Evolutionary conservation across 2,797 vertebrate species (phyloP).

Genomic region (Malacoraja senta): DNA sequence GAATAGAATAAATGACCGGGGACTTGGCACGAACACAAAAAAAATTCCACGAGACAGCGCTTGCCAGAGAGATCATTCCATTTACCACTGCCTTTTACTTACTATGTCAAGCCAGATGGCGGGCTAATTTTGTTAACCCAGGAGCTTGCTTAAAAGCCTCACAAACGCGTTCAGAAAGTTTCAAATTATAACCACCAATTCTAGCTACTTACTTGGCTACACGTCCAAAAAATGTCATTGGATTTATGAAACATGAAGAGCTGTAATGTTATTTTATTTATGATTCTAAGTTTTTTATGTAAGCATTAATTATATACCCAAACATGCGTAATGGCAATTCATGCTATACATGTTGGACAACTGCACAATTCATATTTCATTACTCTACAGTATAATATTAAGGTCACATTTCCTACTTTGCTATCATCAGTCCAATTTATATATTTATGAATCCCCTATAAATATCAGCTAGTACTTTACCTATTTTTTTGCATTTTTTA

Average conservation of each 20-base stretch:
- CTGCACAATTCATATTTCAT: neutral
- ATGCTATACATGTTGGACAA: neutral
- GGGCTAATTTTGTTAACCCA: slow-evolving; percentile 3
- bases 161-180: neutral
- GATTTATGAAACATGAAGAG: neutral
- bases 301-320: neutral
- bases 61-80: neutral
- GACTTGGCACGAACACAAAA: neutral
- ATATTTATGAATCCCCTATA: neutral
- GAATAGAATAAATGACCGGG: neutral
- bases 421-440: neutral
- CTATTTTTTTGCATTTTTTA: neutral
- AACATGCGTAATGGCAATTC: neutral
- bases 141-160: slow-evolving; percentile 9
- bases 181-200: neutral
- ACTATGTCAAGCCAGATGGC: neutral
- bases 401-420: neutral
- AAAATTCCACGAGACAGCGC: neutral
- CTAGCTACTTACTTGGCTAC: neutral
- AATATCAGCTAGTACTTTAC: neutral
- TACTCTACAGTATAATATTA: neutral
- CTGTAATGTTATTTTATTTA: neutral
- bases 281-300: neutral
- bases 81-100: neutral
- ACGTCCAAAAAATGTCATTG: neutral